These are phyloP conservation scores for Cremastinae sp. DNA, from an alignment of 2,888 invertebrate genomes.

Conservation along the genomic window DNA sequence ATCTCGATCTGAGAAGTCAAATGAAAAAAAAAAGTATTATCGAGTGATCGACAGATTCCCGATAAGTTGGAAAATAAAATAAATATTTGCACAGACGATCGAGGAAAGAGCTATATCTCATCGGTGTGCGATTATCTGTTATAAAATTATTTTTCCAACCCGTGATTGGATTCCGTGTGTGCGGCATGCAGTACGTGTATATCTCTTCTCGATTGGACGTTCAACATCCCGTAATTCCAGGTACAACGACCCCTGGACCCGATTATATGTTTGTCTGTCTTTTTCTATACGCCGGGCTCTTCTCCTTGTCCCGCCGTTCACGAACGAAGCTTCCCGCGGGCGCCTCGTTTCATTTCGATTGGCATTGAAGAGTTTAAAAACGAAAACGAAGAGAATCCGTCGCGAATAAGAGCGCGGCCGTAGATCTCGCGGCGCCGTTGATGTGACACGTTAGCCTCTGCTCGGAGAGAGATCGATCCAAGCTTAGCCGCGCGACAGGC, in stretches of 20 bases:
- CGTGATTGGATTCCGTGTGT: constrained; percentile 9
- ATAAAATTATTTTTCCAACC: constrained; percentile 17
- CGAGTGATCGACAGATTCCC: too few species aligned
- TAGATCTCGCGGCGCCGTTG: constrained; percentile 78
- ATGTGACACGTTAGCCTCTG: constrained; percentile 71
- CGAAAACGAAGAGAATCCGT: constrained; percentile 73
- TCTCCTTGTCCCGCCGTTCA: constrained; percentile 17
- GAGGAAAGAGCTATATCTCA: not conserved
- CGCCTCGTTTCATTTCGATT: constrained; percentile 61
- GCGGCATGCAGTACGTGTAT: constrained; percentile 30
- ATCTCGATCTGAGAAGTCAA: not conserved
- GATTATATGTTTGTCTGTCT: constrained; percentile 4
- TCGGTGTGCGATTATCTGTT: constrained; percentile 24
- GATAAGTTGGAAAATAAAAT: too few species aligned
- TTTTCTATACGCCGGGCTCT: too few species aligned
- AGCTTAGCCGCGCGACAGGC: constrained; percentile 15
- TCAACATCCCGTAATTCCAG: constrained; percentile 41
- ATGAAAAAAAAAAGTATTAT: not conserved
- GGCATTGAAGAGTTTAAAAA: constrained; percentile 65
- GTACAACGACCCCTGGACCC: constrained; percentile 51
- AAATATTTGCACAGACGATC: not conserved
- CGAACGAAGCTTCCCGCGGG: constrained; percentile 34
- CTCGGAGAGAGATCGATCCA: constrained; percentile 55
- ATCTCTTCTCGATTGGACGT: constrained; percentile 46
- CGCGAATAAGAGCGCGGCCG: constrained; percentile 69